Evolutionary conservation across 1,140 invertebrate species (phyloP).

Genomic region (Psix sp.): DNA sequence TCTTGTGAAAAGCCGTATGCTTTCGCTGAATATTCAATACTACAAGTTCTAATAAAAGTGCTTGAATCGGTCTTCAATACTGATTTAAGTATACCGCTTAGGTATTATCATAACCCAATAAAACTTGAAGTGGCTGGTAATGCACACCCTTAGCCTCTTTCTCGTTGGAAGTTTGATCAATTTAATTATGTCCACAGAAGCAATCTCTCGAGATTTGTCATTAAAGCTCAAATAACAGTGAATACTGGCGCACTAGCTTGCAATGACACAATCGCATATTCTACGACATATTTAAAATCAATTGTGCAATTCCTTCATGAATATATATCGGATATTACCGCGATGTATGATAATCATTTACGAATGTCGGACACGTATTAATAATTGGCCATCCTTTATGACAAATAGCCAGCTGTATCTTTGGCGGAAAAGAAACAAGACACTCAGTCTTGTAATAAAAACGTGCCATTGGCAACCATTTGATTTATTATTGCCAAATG

Average conservation of each 20-base stretch:
- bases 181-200: not conserved
- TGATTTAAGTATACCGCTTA: no score
- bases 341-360: constrained; percentile 21
- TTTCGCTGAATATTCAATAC: no score
- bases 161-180: no score
- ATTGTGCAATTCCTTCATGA: constrained; percentile 8
- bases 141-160: no score
- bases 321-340: constrained; percentile 17
- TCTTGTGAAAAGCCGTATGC: no score
- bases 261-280: not conserved
- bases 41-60: no score
- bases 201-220: not conserved
- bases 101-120: no score
- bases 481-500: constrained; percentile 69
- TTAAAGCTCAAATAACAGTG: not conserved
- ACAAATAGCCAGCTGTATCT: constrained; percentile 59
- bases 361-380: constrained; percentile 20
- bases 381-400: constrained; percentile 36
- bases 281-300: constrained; percentile 26
- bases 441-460: constrained; percentile 68
- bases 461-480: constrained; percentile 70
- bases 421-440: constrained; percentile 22
- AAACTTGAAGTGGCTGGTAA: no score
- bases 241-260: not conserved
- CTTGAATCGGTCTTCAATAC: no score